Base-by-base conservation (phyloP, 1,140 invertebrate genomes). In the Rhizoglyphus robini region DNA sequence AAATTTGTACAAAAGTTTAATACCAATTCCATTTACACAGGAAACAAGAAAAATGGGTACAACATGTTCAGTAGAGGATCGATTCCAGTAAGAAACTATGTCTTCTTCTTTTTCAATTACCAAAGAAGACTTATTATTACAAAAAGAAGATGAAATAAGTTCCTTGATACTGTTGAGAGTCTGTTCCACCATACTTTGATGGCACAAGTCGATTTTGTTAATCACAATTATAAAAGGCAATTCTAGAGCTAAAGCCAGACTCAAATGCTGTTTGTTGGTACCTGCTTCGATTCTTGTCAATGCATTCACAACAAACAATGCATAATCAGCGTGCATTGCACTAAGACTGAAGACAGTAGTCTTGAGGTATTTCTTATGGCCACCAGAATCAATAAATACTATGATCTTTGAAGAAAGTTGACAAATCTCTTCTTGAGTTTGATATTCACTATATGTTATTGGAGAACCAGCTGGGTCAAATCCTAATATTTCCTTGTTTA, bases 401-500 rank as follows among this genome's bases (percentile, higher is more conserved):
- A 98, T 87, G 38, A 96, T 77, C 77, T 94, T 95, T 4, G 87
- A 85, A 1, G 88, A 90, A 63, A 84, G 79, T 70, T 93, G 89
- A 70, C 88, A 91, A 54, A 98, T 96, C 72, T 96, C 89, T 76
- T 97, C 94, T 0, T 92, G 86, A 0, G 88, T 93, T 74, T 87
- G 86, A 74, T 90, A 84, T 72, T 91, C 87, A 67, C 86, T 87
- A 73, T 94, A 96, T 70, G 94, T 95, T 1, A 93, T 82, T 30
- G 88, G 80, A 69, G 83, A 80, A 0, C 86, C 86, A 79, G 79
- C 49, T 41, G 72, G 70, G 77, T 92, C 88, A 75, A 98, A 98
- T 4, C 94, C 95, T 20, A 99, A 82, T 67, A 96, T 91, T 78
- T 98, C 94, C 74, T 96, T 89, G 67, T 89, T 93, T 57, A 98